A percentile compares a stretch with the other conserved stretches of the same genome.
phyloP scores from a whole-genome alignment of 1,140 invertebrate genomes.

The Phthorimaea operculella region DNA sequence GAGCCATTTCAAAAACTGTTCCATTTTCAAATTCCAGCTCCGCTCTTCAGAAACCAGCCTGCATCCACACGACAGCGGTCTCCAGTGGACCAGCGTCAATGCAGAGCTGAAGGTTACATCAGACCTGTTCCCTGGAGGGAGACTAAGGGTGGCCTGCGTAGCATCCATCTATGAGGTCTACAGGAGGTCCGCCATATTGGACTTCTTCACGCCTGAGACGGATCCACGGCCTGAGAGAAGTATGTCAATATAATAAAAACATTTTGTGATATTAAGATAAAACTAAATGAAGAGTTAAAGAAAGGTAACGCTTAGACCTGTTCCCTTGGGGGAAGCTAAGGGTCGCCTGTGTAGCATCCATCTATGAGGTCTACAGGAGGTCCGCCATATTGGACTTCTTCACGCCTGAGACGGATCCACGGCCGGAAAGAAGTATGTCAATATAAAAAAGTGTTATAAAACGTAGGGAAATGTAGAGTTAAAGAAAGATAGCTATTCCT shows the following conservation, averaged over 20 bases:
- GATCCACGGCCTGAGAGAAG: slow-evolving; percentile 58
- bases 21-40: slow-evolving; percentile 33
- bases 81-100: slow-evolving; percentile 35
- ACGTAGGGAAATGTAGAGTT: too few species aligned
- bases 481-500: too few species aligned
- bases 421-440: slow-evolving; percentile 56
- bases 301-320: too few species aligned
- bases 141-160: slow-evolving; percentile 44
- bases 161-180: slow-evolving; percentile 47
- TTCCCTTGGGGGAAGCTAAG: slow-evolving; percentile 43
- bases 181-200: slow-evolving; percentile 39
- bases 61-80: slow-evolving; percentile 39
- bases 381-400: slow-evolving; percentile 52
- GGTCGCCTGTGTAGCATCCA: slow-evolving; percentile 40
- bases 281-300: too few species aligned
- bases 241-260: slow-evolving; percentile 21
- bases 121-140: slow-evolving; percentile 38
- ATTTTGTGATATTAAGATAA: too few species aligned
- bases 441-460: not conserved
- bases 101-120: slow-evolving; percentile 43
- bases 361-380: slow-evolving; percentile 44
- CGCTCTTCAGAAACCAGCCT: slow-evolving; percentile 46
- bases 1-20: not conserved
- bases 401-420: slow-evolving; percentile 53
- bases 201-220: slow-evolving; percentile 58